Evolutionary conservation across 2,888 invertebrate genomes (phyloP).

Genomic region (Capitulum mitella): DNA sequence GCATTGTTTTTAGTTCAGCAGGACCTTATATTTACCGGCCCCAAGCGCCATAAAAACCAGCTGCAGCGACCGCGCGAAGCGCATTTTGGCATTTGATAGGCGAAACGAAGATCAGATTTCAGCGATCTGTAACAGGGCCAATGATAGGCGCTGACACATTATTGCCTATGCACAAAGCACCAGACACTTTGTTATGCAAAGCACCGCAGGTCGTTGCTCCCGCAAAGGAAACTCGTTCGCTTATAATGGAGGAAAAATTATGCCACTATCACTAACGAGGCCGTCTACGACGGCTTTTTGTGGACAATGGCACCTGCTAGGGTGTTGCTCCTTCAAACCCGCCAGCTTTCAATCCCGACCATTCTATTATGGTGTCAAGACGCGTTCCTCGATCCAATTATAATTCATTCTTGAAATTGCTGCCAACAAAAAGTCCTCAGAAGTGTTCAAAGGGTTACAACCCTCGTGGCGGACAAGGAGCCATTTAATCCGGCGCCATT

Average conservation of each 20-base stretch:
- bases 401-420: conserved; percentile 22
- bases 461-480: background rate
- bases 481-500: background rate
- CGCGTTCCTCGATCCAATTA: conserved; percentile 12
- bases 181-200: conserved; percentile 5
- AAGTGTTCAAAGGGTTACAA: conserved; percentile 21
- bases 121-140: background rate
- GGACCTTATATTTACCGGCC: background rate
- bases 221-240: background rate
- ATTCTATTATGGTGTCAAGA: conserved; percentile 24
- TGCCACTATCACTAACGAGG: conserved; percentile 13
- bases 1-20: background rate
- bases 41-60: background rate
- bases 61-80: background rate
- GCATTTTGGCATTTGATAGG: background rate
- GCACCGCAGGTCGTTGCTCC: background rate
- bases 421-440: conserved; percentile 19
- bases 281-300: background rate
- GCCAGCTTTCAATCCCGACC: conserved; percentile 12
- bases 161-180: background rate
- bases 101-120: background rate
- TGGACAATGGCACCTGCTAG: conserved; percentile 22
- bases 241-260: conserved; percentile 9
- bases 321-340: conserved; percentile 14
- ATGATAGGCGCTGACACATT: background rate